These are phyloP conservation scores for Barbus barbus DNA, from an alignment of 2,113 vertebrate genomes.

Conservation along the genomic window DNA sequence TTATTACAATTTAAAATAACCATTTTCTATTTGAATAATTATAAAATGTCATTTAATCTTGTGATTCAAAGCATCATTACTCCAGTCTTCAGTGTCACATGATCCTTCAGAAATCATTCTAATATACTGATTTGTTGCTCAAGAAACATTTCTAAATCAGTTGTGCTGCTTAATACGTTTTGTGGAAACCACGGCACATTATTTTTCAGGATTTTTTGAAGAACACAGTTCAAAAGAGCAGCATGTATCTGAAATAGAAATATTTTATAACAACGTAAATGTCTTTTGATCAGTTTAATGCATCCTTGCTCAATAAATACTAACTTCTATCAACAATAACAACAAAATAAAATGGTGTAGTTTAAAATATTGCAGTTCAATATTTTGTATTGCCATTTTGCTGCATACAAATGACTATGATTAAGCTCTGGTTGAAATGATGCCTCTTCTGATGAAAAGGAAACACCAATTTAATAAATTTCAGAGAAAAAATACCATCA, in stretches of 20 bases:
- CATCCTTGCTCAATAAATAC: neutral
- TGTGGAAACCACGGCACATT: neutral
- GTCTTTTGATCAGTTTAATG: neutral
- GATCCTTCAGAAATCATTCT: too few species aligned
- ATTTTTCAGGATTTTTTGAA: neutral
- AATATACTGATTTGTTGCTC: too few species aligned
- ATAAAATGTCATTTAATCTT: neutral
- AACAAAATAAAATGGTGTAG: too few species aligned
- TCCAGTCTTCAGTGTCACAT: too few species aligned
- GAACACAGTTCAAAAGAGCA: neutral
- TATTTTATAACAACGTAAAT: neutral
- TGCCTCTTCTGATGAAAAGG: neutral
- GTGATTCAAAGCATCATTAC: too few species aligned
- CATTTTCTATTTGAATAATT: neutral
- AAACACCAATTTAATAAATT: neutral
- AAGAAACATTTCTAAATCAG: too few species aligned
- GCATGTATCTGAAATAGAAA: neutral
- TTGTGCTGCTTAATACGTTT: neutral
- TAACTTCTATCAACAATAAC: neutral
- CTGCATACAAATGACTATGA: neutral
- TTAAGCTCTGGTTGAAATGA: neutral
- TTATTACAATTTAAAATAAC: neutral
- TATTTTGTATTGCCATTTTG: neutral
- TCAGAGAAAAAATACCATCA: neutral
- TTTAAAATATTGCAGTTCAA: neutral